Percentiles rank a stretch among this genome's conserved stretches.
Evolutionary conservation across 2,888 invertebrate genomes (phyloP).

Genomic region (Drosophila merina): DNA sequence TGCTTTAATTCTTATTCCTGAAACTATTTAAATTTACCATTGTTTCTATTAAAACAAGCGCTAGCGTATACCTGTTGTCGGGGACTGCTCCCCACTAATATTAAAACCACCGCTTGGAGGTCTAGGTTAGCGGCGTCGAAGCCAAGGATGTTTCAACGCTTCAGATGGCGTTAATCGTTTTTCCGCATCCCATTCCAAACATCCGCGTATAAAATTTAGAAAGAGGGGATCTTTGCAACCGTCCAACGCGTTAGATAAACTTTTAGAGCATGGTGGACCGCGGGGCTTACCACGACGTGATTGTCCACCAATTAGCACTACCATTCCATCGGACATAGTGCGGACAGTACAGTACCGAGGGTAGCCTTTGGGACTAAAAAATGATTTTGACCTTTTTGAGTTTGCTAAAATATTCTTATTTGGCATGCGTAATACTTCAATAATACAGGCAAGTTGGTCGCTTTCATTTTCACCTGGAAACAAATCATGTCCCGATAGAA

Average conservation of each 20-base stretch:
- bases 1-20: not conserved
- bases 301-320: constrained; percentile 94
- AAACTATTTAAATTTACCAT: not conserved
- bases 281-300: constrained; percentile 97
- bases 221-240: constrained; percentile 96
- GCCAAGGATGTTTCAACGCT: constrained; percentile 95
- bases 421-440: constrained; percentile 90
- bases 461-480: constrained; percentile 99
- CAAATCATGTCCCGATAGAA: constrained; percentile 97
- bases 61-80: constrained; percentile 39
- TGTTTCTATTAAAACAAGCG: not conserved
- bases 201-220: constrained; percentile 97
- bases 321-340: constrained; percentile 93
- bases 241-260: constrained; percentile 93
- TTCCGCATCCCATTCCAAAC: constrained; percentile 99
- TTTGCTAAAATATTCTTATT: constrained; percentile 88
- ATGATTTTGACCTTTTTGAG: constrained; percentile 96
- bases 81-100: constrained; percentile 67
- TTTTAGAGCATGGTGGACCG: constrained; percentile 97
- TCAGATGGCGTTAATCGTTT: constrained; percentile 95
- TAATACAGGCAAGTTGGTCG: constrained; percentile 98
- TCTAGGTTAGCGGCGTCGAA: constrained; percentile 90
- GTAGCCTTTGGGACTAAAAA: constrained; percentile 97
- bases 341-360: constrained; percentile 96
- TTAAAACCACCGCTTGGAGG: constrained; percentile 85